Percentiles rank a stretch among this genome's conserved stretches.
Evolutionary conservation across 1,140 invertebrate species (phyloP).

Genomic region (Orchesella cincta): DNA sequence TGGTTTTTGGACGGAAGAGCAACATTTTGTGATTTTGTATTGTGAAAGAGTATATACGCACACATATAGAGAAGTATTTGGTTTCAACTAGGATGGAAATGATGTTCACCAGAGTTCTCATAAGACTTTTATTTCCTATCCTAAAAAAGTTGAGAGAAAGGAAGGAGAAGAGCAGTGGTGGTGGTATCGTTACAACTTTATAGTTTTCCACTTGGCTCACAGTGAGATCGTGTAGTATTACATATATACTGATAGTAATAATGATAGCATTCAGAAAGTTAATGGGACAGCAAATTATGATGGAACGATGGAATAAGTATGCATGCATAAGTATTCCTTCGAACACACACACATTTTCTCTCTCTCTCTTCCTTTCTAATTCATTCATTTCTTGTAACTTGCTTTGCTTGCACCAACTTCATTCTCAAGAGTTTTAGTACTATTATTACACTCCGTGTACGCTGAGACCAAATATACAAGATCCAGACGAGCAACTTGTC

Average conservation of each 20-base stretch:
- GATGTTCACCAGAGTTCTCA: too few relatives aligned
- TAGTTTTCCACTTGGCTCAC: too few relatives aligned
- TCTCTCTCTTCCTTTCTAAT: neutral
- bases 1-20: too few relatives aligned
- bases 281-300: neutral
- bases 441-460: neutral
- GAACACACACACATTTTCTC: neutral
- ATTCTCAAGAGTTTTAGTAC: neutral
- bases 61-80: too few relatives aligned
- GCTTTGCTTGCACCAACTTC: neutral
- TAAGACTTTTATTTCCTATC: too few relatives aligned
- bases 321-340: neutral
- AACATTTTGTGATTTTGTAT: too few relatives aligned
- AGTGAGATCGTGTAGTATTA: too few relatives aligned
- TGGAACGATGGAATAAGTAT: neutral
- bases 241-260: conserved; percentile 1
- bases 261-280: conserved; percentile 6
- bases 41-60: too few relatives aligned
- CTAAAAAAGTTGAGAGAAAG: too few relatives aligned
- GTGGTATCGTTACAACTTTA: too few relatives aligned
- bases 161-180: too few relatives aligned
- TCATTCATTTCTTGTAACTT: neutral
- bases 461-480: neutral
- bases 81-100: too few relatives aligned
- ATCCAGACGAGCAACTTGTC: conserved; percentile 8